phyloP scores from a whole-genome alignment of 2,797 vertebrate genomes.

The Ispidina lecontei region DNA sequence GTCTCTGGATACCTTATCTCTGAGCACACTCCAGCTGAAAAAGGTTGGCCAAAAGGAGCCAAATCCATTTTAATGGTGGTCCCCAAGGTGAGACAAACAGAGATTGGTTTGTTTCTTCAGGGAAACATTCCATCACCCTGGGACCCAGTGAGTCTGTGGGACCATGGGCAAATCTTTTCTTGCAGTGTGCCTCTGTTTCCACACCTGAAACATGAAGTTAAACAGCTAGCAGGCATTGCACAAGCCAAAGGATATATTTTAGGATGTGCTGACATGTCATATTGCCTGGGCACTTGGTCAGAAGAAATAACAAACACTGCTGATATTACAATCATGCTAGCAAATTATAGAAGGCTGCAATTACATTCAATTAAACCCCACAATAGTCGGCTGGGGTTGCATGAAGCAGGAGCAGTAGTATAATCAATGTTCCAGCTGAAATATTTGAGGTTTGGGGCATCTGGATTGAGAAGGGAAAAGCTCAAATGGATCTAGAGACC shows the following conservation, averaged over 20 bases:
- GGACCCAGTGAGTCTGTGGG: neutral
- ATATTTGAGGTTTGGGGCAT: neutral
- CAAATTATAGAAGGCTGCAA: neutral
- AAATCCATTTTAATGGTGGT: neutral
- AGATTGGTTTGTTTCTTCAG: neutral
- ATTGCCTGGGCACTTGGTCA: neutral
- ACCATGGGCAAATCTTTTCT: neutral
- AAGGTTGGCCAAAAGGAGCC: neutral
- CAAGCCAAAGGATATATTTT: neutral
- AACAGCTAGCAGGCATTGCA: neutral
- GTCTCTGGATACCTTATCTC: neutral
- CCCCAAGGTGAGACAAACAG: neutral
- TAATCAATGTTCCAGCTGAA: neutral
- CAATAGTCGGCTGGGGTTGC: neutral
- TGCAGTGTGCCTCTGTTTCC: neutral
- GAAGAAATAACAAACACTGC: neutral
- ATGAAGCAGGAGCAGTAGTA: neutral
- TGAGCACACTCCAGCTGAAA: neutral
- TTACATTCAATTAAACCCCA: constrained; percentile 36
- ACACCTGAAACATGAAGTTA: neutral
- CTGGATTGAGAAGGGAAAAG: neutral
- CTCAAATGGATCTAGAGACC: neutral
- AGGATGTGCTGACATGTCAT: neutral
- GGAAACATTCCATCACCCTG: neutral
- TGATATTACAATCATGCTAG: constrained; percentile 18